Percentiles rank a stretch among this genome's conserved stretches.
These are phyloP conservation scores for Toxonevra muliebris DNA, from an alignment of 2,888 invertebrate species.

Conservation along the genomic window DNA sequence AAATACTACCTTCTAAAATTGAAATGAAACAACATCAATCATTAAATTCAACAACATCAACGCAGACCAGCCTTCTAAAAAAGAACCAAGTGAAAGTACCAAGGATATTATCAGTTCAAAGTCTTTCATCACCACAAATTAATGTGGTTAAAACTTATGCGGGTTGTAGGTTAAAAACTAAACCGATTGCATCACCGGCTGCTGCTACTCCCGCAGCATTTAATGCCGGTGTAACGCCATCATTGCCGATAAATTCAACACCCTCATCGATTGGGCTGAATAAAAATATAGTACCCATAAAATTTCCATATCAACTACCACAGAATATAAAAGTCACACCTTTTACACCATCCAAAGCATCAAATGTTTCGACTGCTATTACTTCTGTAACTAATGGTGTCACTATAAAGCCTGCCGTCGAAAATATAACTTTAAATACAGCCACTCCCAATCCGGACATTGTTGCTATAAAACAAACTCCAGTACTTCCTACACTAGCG, in stretches of 20 bases:
- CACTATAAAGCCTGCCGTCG: no score
- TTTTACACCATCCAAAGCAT: not conserved
- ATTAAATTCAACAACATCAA: not conserved
- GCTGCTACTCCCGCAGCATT: not conserved
- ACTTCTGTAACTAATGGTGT: no score
- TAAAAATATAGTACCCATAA: not conserved
- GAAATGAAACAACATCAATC: slow-evolving; percentile 8
- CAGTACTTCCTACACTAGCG: not conserved
- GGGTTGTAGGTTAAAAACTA: slow-evolving; percentile 30
- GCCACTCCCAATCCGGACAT: not conserved
- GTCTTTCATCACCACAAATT: slow-evolving; percentile 33
- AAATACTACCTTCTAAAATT: slow-evolving; percentile 17
- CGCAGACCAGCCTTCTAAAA: not conserved
- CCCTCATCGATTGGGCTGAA: no score
- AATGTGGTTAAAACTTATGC: slow-evolving; percentile 5
- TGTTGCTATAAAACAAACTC: not conserved
- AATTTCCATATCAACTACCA: slow-evolving; percentile 21
- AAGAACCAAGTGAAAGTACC: slow-evolving; percentile 21
- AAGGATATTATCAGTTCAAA: slow-evolving; percentile 40
- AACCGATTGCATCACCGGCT: slow-evolving; percentile 2
- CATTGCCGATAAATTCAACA: not conserved
- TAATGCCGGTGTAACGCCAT: not conserved
- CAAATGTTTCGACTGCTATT: not conserved
- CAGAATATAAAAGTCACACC: not conserved
- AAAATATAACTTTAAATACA: not conserved